A percentile compares a stretch with the other conserved stretches of the same genome.
Conservation (phyloP, 1,140 invertebrate species). For the Lepidotrigona ventralis region DNA sequence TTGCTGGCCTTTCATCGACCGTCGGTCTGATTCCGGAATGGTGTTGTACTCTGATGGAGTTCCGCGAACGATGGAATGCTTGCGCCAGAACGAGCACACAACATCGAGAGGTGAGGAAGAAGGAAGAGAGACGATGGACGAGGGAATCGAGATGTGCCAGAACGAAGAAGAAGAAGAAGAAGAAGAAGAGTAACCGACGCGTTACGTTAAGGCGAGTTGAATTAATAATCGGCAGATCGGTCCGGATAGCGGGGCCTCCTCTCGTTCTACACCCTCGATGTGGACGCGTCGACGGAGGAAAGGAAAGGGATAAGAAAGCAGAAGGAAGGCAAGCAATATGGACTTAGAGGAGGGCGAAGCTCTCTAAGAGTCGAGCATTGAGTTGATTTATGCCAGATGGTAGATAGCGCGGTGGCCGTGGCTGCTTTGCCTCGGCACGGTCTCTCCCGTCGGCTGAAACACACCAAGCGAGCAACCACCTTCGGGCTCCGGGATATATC, state of each 20-base stretch:
- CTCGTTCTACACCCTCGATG: conserved; percentile 37
- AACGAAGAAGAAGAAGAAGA: not conserved
- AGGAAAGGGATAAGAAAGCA: conserved; percentile 58
- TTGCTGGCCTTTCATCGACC: conserved; percentile 35
- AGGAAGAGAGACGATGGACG: not conserved
- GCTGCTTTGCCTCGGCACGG: conserved; percentile 66
- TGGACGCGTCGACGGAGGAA: conserved; percentile 42
- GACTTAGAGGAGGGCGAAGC: conserved; percentile 69
- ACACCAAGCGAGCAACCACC: conserved; percentile 54
- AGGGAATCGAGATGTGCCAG: not conserved
- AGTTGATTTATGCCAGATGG: conserved; percentile 78
- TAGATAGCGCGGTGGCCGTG: conserved; percentile 69
- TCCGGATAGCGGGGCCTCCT: conserved; percentile 55
- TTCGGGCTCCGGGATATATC: conserved; percentile 62
- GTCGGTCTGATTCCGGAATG: conserved; percentile 5
- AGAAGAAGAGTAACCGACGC: not conserved
- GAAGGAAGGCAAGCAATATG: conserved; percentile 66
- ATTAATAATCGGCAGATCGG: conserved; percentile 75
- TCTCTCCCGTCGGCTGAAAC: conserved; percentile 52
- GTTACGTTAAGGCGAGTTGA: conserved; percentile 63
- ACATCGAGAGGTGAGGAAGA: not conserved
- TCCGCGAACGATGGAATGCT: conserved; percentile 16
- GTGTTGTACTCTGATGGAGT: not conserved
- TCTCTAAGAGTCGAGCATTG: conserved; percentile 71
- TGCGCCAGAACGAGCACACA: not conserved